These are phyloP conservation scores for Sebastes vulpes DNA, from an alignment of 2,797 vertebrate species.

Conservation along the genomic window DNA sequence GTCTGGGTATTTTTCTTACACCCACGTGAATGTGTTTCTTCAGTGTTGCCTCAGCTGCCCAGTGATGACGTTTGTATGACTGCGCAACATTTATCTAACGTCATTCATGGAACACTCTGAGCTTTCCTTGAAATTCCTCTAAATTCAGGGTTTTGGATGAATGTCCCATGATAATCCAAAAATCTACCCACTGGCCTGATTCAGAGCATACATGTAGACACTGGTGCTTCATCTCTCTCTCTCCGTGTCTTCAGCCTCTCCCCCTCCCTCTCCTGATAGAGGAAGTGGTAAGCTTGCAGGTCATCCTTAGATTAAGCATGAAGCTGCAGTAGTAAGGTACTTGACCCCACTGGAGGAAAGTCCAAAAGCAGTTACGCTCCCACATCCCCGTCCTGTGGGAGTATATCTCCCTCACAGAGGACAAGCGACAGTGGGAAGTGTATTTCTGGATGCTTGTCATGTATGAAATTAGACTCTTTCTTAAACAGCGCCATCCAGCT, in stretches of 20 bases:
- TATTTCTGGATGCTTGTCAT: slow-evolving; percentile 55
- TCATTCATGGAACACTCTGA: neutral
- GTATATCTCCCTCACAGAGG: slow-evolving; percentile 8
- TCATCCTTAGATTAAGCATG: slow-evolving; percentile 80
- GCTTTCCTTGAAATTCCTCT: slow-evolving; percentile 14
- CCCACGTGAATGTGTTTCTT: slow-evolving; percentile 1
- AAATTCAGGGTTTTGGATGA: slow-evolving; percentile 10
- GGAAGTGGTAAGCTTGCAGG: slow-evolving; percentile 70
- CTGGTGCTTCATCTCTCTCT: neutral
- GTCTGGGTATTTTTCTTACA: slow-evolving; percentile 9
- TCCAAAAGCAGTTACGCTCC: slow-evolving; percentile 36
- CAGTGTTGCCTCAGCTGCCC: neutral
- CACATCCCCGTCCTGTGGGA: slow-evolving; percentile 41
- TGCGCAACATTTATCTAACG: neutral
- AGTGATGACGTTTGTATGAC: neutral
- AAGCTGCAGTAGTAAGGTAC: slow-evolving; percentile 69
- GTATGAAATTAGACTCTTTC: slow-evolving; percentile 44
- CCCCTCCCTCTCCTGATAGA: slow-evolving; percentile 26
- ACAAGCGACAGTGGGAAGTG: slow-evolving; percentile 39
- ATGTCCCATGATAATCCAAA: slow-evolving; percentile 25
- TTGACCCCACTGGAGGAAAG: slow-evolving; percentile 71
- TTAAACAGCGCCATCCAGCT: slow-evolving; percentile 22
- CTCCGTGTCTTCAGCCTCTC: neutral
- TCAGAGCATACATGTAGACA: slow-evolving; percentile 10
- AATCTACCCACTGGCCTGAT: slow-evolving; percentile 14